Evolutionary conservation across 2,797 vertebrate species (phyloP).

Genomic region (Danio tinwini): DNA sequence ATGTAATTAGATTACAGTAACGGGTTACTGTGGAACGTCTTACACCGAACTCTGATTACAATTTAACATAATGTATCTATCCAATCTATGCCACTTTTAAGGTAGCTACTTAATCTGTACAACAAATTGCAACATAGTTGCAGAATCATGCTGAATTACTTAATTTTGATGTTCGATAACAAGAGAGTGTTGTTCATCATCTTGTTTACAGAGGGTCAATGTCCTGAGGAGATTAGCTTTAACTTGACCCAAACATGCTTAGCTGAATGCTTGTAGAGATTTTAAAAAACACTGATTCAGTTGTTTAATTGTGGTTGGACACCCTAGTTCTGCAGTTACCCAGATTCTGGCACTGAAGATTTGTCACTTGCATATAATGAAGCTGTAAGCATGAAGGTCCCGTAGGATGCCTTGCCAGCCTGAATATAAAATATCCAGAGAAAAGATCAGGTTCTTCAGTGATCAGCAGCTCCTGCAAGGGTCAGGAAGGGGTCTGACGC

Average conservation of each 20-base stretch:
- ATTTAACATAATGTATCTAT: no score
- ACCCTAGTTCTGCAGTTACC: background rate
- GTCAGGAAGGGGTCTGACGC: conserved; percentile 46
- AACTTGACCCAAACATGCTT: background rate
- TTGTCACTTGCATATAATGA: conserved; percentile 45
- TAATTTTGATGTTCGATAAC: background rate
- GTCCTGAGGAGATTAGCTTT: background rate
- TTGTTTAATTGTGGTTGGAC: background rate
- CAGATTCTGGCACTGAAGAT: conserved; percentile 16
- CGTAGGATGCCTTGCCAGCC: conserved; percentile 26
- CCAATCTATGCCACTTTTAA: background rate
- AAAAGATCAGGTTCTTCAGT: conserved; percentile 55
- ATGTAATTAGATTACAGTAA: no score
- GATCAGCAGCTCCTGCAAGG: conserved; percentile 39
- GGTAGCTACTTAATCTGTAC: background rate
- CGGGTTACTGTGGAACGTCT: no score
- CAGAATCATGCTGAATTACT: background rate
- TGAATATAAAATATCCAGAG: conserved; percentile 40
- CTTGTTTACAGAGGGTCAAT: background rate
- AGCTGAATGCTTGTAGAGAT: background rate
- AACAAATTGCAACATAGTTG: background rate
- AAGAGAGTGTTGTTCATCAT: background rate
- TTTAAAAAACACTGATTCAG: background rate
- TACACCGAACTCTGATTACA: no score
- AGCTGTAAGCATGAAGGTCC: conserved; percentile 47